These are phyloP conservation scores for Thereva unica DNA, from an alignment of 2,888 invertebrate species.

Conservation along the genomic window DNA sequence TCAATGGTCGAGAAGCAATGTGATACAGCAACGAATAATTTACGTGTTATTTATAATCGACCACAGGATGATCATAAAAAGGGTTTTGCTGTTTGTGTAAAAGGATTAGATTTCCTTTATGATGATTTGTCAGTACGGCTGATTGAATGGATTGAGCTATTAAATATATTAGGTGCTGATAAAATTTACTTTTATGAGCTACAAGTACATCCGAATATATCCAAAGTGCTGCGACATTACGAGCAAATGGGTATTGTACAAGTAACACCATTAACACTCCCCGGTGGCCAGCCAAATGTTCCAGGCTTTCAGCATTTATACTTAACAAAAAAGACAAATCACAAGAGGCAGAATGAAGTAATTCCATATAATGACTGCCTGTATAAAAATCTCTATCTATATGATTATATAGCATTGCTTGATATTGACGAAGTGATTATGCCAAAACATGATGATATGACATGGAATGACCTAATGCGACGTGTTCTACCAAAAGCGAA, in stretches of 20 bases:
- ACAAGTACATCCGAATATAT: constrained; percentile 89
- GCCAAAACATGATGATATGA: constrained; percentile 71
- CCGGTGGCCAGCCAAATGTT: constrained; percentile 88
- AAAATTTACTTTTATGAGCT: constrained; percentile 90
- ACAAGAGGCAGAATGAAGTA: constrained; percentile 92
- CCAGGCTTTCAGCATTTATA: constrained; percentile 88
- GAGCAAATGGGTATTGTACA: constrained; percentile 68
- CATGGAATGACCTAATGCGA: constrained; percentile 79
- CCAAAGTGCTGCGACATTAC: constrained; percentile 73
- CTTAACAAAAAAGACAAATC: constrained; percentile 86
- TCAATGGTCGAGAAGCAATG: constrained; percentile 84
- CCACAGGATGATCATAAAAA: constrained; percentile 68
- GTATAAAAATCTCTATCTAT: constrained; percentile 88
- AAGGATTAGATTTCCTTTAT: constrained; percentile 90
- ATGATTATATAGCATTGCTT: constrained; percentile 85
- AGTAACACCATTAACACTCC: constrained; percentile 80
- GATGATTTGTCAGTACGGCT: constrained; percentile 87
- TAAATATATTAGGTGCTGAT: constrained; percentile 84
- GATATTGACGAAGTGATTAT: constrained; percentile 96
- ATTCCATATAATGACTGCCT: constrained; percentile 96
- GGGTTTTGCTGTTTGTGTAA: constrained; percentile 90
- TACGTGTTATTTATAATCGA: constrained; percentile 79
- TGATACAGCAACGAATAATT: constrained; percentile 82
- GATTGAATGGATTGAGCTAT: constrained; percentile 92
- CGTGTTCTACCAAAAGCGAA: constrained; percentile 71